Percentiles rank a stretch among this genome's conserved stretches.
Conservation (phyloP, 2,888 invertebrate genomes). For the Yponomeuta plumbellus region DNA sequence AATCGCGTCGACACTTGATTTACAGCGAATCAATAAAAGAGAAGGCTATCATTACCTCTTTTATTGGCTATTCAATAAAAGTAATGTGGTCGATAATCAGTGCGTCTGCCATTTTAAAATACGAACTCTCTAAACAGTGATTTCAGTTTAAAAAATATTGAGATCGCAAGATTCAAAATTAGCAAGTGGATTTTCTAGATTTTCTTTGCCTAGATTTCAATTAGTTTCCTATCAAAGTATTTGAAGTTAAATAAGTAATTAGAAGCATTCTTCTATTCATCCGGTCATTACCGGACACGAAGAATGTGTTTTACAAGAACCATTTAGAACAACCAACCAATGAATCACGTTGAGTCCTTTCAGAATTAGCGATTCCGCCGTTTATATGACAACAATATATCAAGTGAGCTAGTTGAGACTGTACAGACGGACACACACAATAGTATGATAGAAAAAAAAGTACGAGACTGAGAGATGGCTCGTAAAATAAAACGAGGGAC, state of each 20-base stretch:
- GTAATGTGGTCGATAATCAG: slow-evolving; percentile 61
- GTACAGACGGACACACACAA: slow-evolving; percentile 61
- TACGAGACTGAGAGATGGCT: slow-evolving; percentile 60
- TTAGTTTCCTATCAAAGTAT: background rate
- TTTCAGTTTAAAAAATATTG: background rate
- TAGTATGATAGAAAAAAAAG: slow-evolving; percentile 56
- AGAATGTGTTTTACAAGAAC: background rate
- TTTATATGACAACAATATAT: slow-evolving; percentile 61
- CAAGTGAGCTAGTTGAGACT: slow-evolving; percentile 54
- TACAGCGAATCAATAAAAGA: slow-evolving; percentile 73
- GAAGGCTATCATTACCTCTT: slow-evolving; percentile 68
- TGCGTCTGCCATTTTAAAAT: slow-evolving; percentile 23
- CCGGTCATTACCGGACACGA: background rate
- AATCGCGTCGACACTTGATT: slow-evolving; percentile 70
- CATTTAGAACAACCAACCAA: slow-evolving; percentile 12
- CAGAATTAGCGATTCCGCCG: slow-evolving; percentile 48
- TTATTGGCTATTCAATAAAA: slow-evolving; percentile 71
- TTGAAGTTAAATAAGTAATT: background rate
- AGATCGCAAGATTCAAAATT: background rate
- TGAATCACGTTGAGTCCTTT: slow-evolving; percentile 36
- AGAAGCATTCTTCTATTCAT: too few species aligned
- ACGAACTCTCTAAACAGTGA: background rate
- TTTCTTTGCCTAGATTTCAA: background rate
- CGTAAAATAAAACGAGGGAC: slow-evolving; percentile 74
- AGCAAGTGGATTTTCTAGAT: too few species aligned